Base-by-base conservation (phyloP, 2,113 vertebrate genomes). In the Notothenia rossii region DNA sequence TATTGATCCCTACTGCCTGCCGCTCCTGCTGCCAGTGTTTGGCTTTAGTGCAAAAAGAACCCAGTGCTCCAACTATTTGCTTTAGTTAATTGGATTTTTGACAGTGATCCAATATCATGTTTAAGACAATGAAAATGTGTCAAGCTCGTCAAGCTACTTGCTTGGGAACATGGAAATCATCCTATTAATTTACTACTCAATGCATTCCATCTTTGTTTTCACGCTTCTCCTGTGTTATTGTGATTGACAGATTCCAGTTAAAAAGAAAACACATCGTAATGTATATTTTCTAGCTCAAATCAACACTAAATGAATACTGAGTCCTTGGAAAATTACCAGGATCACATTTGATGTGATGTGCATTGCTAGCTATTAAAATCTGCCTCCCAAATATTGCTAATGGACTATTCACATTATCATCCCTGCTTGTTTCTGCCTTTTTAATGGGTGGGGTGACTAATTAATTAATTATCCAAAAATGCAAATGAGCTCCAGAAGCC, bases 401-500 rank as follows among this genome's bases (percentile, higher is more conserved):
- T 89, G 87, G 86, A 83, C 80, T 82, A 46, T 71, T 90, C 75
- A 66, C 74, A 90, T 86, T 82, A 82, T 87, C 86, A 86, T 62
- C 85, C 69, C 67, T 48, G 79, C 86, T 87, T 86, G 77, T 86
- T 85, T 71, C 75, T 87, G 79, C 65, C 84, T 86, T 91, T 87
- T 89, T 87, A 91, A 92, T 90, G 90, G 88, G 85, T 84, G 89
- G 91, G 84, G 78, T 91, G 88, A 92, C 86, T 94, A 94, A 94
- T 94, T 93, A 94, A 93, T 95, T 93, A 84, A 94, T 94, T 93
- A 94, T 95, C 84, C 91, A 83, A 85, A 94, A 85, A 95, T 95
- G 94, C 92, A 94, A 94, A 95, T 94, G 87, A 93, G 92, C 63
- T 72, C 46, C 81, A 75, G 53, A 54, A 89, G 80, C 84, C 56